A percentile compares a stretch with the other conserved stretches of the same genome.
phyloP scores from a whole-genome alignment of 1,140 invertebrate species.

The Drosophila jambulina region DNA sequence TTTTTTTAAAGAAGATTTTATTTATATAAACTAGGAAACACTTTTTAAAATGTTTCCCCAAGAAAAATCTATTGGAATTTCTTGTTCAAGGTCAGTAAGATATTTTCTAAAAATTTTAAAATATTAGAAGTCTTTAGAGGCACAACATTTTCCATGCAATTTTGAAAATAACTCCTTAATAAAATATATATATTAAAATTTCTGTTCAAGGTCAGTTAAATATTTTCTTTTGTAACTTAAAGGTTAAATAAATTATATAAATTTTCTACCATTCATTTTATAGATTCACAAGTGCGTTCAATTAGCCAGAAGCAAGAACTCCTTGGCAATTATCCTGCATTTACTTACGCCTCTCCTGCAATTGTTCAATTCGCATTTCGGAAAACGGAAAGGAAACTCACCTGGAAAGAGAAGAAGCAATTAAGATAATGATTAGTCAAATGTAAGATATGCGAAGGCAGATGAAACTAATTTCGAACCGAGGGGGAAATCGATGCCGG shows the following conservation, averaged over 20 bases:
- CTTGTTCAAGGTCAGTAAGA: too few relatives aligned
- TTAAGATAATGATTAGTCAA: slow-evolving; percentile 67
- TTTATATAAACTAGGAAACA: not conserved
- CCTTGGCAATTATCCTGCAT: slow-evolving; percentile 5
- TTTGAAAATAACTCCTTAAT: too few relatives aligned
- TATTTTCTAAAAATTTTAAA: too few relatives aligned
- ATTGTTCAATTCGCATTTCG: slow-evolving; percentile 20
- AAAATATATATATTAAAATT: not conserved
- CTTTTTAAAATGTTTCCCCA: too few relatives aligned
- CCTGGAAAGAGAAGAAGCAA: slow-evolving; percentile 63
- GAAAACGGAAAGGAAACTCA: slow-evolving; percentile 51
- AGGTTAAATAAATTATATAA: not conserved
- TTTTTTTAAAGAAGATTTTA: not conserved
- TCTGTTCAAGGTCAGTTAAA: not conserved
- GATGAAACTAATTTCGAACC: slow-evolving; percentile 67
- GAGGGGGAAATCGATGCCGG: slow-evolving; percentile 1
- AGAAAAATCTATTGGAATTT: too few relatives aligned
- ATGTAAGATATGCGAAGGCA: slow-evolving; percentile 47
- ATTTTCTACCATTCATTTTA: not conserved
- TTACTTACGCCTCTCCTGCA: slow-evolving; percentile 24
- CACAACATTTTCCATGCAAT: too few relatives aligned
- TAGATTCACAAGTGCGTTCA: slow-evolving; percentile 36
- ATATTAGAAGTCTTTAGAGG: too few relatives aligned
- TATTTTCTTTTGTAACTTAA: not conserved
- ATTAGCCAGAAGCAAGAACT: slow-evolving; percentile 38